phyloP scores from a whole-genome alignment of 2,113 vertebrate species.

The Argyrosomus japonicus region DNA sequence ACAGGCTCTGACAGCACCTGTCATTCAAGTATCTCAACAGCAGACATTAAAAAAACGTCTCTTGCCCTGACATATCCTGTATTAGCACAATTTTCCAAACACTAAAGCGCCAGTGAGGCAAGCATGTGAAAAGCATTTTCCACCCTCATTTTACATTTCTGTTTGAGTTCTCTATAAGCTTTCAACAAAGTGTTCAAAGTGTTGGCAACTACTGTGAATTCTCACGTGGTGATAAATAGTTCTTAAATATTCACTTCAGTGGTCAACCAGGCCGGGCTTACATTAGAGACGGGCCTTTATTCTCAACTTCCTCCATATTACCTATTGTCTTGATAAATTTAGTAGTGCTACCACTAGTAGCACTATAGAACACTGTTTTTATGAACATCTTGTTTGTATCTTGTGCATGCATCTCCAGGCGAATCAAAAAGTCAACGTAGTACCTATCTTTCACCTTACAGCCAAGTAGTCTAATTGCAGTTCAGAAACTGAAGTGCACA shows the following conservation, averaged over 20 bases:
- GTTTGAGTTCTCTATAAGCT: not conserved
- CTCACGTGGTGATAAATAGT: not conserved
- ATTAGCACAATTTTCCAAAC: constrained; percentile 24
- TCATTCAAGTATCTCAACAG: constrained; percentile 15
- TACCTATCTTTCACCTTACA: too few species aligned
- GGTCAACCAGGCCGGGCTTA: not conserved
- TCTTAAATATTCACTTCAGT: not conserved
- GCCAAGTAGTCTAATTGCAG: too few species aligned
- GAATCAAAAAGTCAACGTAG: too few species aligned
- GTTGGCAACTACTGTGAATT: not conserved
- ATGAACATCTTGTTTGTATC: not conserved
- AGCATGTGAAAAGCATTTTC: constrained; percentile 10
- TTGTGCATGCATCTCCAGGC: too few species aligned
- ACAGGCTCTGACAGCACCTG: constrained; percentile 38
- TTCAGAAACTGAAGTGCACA: not conserved
- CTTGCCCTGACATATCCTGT: not conserved
- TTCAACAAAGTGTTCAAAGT: constrained; percentile 13
- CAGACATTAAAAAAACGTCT: constrained; percentile 1
- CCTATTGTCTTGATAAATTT: not conserved
- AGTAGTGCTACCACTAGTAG: too few species aligned
- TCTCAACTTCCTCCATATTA: not conserved
- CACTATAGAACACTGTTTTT: too few species aligned
- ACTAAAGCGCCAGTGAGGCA: not conserved
- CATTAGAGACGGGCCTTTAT: not conserved
- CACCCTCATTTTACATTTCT: not conserved